Evolutionary conservation across 2,888 invertebrate genomes (phyloP).

Genomic region (Tinea pellionella): DNA sequence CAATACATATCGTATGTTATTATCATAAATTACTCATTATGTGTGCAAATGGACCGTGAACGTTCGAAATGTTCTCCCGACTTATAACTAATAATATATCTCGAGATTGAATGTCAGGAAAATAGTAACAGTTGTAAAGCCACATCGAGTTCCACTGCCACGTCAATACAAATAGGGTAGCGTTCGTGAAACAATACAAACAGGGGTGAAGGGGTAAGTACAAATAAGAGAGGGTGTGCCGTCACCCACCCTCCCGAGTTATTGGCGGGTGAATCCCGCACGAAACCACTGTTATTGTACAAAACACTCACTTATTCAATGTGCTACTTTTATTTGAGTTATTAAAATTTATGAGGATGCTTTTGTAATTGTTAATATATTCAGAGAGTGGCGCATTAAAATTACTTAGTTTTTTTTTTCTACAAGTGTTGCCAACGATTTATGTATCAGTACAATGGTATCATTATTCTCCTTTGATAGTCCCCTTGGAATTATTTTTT

Average conservation of each 20-base stretch:
- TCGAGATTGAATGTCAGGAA: slow-evolving; percentile 20
- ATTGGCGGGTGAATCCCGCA: slow-evolving; percentile 19
- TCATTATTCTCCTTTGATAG: not conserved
- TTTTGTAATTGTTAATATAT: slow-evolving; percentile 9
- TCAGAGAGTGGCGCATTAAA: not conserved
- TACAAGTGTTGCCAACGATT: slow-evolving; percentile 3
- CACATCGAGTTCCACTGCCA: slow-evolving; percentile 8
- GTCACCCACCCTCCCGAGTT: slow-evolving; percentile 22
- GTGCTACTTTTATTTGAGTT: slow-evolving; percentile 12
- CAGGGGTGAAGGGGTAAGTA: slow-evolving; percentile 47
- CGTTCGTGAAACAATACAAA: slow-evolving; percentile 51
- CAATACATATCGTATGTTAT: not conserved
- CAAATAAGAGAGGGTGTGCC: slow-evolving; percentile 47
- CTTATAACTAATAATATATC: slow-evolving; percentile 2
- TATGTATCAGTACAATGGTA: not conserved
- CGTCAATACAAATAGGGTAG: slow-evolving; percentile 50
- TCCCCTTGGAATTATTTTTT: not conserved
- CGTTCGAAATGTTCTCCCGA: not conserved
- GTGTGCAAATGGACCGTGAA: not conserved
- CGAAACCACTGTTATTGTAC: slow-evolving; percentile 41
- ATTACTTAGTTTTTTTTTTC: slow-evolving; percentile 3
- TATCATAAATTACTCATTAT: not conserved
- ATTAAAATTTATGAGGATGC: slow-evolving; percentile 11
- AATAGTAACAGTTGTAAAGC: slow-evolving; percentile 53
- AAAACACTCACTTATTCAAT: slow-evolving; percentile 20